Conservation (phyloP, 2,113 vertebrate genomes). For the Oryzias melastigma region DNA sequence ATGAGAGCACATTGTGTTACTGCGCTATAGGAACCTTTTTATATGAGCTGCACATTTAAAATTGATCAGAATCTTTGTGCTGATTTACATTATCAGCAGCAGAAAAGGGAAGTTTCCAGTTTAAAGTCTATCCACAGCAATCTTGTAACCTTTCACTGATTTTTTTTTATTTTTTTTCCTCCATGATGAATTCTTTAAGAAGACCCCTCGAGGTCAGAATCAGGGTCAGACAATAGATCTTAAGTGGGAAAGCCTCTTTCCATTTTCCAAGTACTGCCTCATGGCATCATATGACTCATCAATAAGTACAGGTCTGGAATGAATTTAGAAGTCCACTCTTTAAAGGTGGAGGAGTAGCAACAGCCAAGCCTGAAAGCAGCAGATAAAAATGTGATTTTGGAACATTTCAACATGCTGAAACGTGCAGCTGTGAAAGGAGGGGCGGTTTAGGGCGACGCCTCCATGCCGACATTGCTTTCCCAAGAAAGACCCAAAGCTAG, state of each 20-base stretch:
- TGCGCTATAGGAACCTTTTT: too few relatives aligned
- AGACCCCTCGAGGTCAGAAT: conserved; percentile 8
- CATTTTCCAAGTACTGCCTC: conserved; percentile 25
- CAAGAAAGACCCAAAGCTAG: too few relatives aligned
- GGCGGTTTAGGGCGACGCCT: conserved; percentile 14
- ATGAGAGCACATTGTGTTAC: too few relatives aligned
- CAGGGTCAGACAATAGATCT: conserved; percentile 18
- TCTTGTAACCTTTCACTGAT: too few relatives aligned
- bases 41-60: too few relatives aligned
- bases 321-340: neutral
- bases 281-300: conserved; percentile 34
- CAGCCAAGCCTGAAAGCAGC: conserved; percentile 7
- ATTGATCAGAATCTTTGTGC: too few relatives aligned
- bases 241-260: conserved; percentile 17
- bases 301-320: neutral
- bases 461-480: conserved; percentile 1
- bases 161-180: too few relatives aligned
- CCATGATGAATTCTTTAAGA: too few relatives aligned
- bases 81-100: too few relatives aligned
- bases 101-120: too few relatives aligned
- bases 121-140: too few relatives aligned
- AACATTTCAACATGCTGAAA: conserved; percentile 5
- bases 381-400: conserved; percentile 15
- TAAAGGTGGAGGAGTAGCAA: conserved; percentile 21
- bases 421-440: conserved; percentile 11